A percentile compares a stretch with the other conserved stretches of the same genome.
These are phyloP conservation scores for Oscheius sp. DNA, from an alignment of 2,888 invertebrate genomes.

Conservation along the genomic window DNA sequence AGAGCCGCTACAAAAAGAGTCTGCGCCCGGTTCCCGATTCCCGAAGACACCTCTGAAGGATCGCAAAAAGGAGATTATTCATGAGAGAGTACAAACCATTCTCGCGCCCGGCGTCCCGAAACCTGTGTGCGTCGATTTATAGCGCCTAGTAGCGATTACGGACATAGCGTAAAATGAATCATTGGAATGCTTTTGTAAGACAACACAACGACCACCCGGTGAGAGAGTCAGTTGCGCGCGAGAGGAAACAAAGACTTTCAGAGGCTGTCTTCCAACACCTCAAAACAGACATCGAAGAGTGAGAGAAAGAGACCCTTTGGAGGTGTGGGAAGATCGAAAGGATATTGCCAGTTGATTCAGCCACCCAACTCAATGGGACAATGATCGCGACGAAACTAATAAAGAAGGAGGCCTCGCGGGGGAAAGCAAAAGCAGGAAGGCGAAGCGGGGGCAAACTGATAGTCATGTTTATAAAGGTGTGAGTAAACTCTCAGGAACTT, in stretches of 20 bases:
- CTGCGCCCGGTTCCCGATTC: no score
- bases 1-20: neutral
- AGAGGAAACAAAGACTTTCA: neutral
- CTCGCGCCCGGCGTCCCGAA: no score
- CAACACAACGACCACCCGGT: no score
- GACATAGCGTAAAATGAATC: no score
- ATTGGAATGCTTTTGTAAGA: no score
- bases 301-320: no score
- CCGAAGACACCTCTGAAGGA: no score
- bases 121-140: no score
- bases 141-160: no score
- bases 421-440: neutral
- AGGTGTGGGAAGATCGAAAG: neutral
- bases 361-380: constrained; percentile 26
- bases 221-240: neutral
- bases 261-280: neutral
- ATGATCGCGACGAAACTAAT: constrained; percentile 14
- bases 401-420: neutral
- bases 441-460: neutral
- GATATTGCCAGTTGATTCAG: constrained; percentile 23
- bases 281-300: neutral
- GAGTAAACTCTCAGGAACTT: neutral
- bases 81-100: no score
- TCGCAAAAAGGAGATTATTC: no score
- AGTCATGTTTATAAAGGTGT: neutral